phyloP scores from a whole-genome alignment of 2,113 vertebrate species.

The Neoarius graeffei region DNA sequence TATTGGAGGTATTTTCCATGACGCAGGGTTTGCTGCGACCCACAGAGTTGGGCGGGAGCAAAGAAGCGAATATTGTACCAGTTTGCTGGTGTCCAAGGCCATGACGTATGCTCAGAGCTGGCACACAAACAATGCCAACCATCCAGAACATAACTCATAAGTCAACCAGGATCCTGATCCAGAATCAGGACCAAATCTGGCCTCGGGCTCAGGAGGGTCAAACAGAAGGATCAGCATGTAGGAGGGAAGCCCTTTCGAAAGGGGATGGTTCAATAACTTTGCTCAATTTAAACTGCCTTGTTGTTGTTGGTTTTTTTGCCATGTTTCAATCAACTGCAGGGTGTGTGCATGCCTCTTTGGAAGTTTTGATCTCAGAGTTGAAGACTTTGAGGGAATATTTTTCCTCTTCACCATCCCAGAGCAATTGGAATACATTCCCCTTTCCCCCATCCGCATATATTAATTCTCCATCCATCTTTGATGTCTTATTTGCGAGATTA shows the following conservation, averaged over 20 bases:
- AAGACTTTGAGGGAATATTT: constrained; percentile 78
- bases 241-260: not conserved
- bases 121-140: constrained; percentile 2
- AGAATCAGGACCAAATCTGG: not conserved
- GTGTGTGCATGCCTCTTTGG: constrained; percentile 41
- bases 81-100: constrained; percentile 16
- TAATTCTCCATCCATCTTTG: constrained; percentile 78
- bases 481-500: constrained; percentile 82
- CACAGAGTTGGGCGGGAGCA: not conserved
- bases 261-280: not conserved
- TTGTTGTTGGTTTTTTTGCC: not conserved
- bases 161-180: not conserved
- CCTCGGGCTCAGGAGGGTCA: constrained; percentile 41
- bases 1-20: constrained; percentile 56
- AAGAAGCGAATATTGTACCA: constrained; percentile 3
- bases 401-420: constrained; percentile 69
- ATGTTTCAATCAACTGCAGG: not conserved
- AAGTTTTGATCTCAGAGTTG: constrained; percentile 72
- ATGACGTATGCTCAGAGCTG: constrained; percentile 21
- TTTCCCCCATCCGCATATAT: constrained; percentile 72
- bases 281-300: not conserved
- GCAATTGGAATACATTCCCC: constrained; percentile 73
- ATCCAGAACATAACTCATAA: not conserved
- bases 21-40: constrained; percentile 42
- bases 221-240: constrained; percentile 35